Conservation (phyloP, 2,113 vertebrate genomes). For the Mastomys natalensis region DNA sequence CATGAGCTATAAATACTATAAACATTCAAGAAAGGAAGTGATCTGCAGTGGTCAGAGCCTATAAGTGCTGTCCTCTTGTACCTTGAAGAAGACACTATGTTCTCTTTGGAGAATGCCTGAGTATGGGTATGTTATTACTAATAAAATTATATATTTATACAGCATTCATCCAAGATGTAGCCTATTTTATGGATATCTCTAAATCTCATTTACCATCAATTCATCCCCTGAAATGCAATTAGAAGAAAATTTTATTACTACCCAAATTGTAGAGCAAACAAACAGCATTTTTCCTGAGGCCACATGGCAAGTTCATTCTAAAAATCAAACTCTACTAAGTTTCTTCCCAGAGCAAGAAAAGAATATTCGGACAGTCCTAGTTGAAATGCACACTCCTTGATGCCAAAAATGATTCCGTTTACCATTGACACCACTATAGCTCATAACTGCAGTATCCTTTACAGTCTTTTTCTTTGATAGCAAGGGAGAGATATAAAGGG, state of each 20-base stretch:
- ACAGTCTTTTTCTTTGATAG: background rate
- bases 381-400: background rate
- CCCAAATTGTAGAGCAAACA: conserved; percentile 25
- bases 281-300: conserved; percentile 8
- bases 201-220: conserved; percentile 51
- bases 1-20: background rate
- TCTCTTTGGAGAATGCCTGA: conserved; percentile 50
- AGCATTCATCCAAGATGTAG: conserved; percentile 16
- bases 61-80: background rate
- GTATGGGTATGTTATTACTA: conserved; percentile 39
- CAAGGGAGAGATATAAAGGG: background rate
- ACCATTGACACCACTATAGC: background rate
- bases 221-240: conserved; percentile 39
- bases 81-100: conserved; percentile 52
- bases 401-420: conserved; percentile 23
- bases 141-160: conserved; percentile 53
- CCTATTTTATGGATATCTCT: conserved; percentile 42
- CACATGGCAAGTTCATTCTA: conserved; percentile 44
- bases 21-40: background rate
- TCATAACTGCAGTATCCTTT: background rate
- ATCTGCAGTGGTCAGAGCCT: background rate
- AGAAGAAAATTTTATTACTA: conserved; percentile 57
- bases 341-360: background rate
- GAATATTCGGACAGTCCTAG: background rate
- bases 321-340: background rate